Evolutionary conservation across 92 coral and sea anemone species (phyloP), one percentile per base, ranked within the genome.

Genomic region (Plumapathes pennacea): DNA sequence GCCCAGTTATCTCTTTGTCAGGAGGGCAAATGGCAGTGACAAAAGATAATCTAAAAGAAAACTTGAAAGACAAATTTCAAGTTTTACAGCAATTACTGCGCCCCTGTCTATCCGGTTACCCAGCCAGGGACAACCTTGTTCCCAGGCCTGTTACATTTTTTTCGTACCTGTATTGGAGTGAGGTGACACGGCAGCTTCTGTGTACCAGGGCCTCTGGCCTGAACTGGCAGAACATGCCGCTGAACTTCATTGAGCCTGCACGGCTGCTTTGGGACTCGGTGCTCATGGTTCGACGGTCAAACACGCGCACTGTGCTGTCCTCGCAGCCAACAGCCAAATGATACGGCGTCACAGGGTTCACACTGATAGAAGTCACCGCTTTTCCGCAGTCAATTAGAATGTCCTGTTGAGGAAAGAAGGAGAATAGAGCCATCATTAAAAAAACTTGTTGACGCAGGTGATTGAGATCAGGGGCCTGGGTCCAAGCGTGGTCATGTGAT

Each of bases 291-390:
- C 99, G 80, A 44, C 99, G 62, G 62, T 94, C 99, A 69, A 89
- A 94, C 69, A 89, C 81, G 3, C 97, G 77, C 14, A 94, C 83
- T 25, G 78, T 64, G 32, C 99, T 94, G 84, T 94, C 88, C 34
- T 89, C 99, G 49, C 99, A 94, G 41, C 99, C 99, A 3, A 94
- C 60, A 4, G 84, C 90, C 38, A 94, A 73, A 29, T 94, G 89
- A 24, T 89, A 89, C 0, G 99, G 99, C n/a, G 80, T 77, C 25
- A 82, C 59, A 10, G 99, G 99, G 50, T 94, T 94, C 43, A 94
- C 54, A 36, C 88, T 74, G 34, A 94, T 81, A 12, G 99, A 94
- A 1, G 99, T 94, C 33, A 94, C 89, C 3, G 99, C 94, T 32
- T 94, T 94, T 20, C 86, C 83, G 38, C 96, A 84, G 62, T 88